A percentile compares a stretch with the other conserved stretches of the same genome.
These are phyloP conservation scores for Oostethus manadensis DNA, from an alignment of 2,113 vertebrate genomes.

Conservation along the genomic window DNA sequence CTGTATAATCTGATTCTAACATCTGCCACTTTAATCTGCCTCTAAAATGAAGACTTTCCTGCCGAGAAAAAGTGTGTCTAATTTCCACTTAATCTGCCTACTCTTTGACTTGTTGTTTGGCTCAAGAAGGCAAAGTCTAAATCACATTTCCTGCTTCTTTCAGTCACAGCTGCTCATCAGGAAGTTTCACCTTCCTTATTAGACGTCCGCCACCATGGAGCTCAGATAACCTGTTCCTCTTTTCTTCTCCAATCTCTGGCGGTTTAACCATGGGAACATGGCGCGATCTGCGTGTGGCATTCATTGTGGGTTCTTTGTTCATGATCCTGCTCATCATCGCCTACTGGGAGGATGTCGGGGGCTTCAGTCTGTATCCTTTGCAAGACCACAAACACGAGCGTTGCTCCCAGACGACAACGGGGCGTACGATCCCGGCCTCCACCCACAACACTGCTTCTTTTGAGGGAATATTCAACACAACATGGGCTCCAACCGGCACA, in stretches of 20 bases:
- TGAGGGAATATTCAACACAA: background rate
- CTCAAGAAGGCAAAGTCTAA: background rate
- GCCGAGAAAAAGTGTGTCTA: too few relatives aligned
- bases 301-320: slow-evolving; percentile 57
- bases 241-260: slow-evolving; percentile 16
- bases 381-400: slow-evolving; percentile 32
- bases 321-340: slow-evolving; percentile 61
- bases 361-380: slow-evolving; percentile 46
- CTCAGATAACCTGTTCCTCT: slow-evolving; percentile 37
- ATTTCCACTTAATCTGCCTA: too few relatives aligned
- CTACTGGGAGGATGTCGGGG: slow-evolving; percentile 64
- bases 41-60: background rate
- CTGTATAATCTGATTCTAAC: background rate
- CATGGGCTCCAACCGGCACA: background rate
- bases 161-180: slow-evolving; percentile 24
- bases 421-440: background rate
- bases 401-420: background rate
- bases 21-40: background rate
- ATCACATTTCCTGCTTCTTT: slow-evolving; percentile 37
- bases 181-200: slow-evolving; percentile 40
- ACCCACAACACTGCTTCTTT: background rate
- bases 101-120: background rate
- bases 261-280: slow-evolving; percentile 45
- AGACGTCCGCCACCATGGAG: slow-evolving; percentile 31
- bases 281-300: slow-evolving; percentile 47